These are phyloP conservation scores for Drosophila baimaii DNA, from an alignment of 1,140 invertebrate species.

Conservation along the genomic window DNA sequence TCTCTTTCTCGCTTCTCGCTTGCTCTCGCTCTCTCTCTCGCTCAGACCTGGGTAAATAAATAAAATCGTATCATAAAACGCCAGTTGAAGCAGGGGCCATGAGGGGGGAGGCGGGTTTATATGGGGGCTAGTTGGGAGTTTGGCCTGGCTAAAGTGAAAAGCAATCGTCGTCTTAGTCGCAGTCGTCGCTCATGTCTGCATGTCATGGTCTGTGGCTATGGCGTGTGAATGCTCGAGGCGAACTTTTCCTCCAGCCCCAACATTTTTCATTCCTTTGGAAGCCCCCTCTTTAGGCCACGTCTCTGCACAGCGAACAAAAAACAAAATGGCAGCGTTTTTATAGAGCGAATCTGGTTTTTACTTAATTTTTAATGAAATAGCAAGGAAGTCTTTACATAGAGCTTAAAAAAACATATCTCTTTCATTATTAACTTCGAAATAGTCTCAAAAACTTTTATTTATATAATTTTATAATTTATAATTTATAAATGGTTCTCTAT, in stretches of 20 bases:
- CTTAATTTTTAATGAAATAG: neutral
- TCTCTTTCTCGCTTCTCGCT: neutral
- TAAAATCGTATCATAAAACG: conserved; percentile 78
- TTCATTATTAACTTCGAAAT: no score
- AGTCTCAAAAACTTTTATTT: no score
- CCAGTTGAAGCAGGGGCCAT: conserved; percentile 35
- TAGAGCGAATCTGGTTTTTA: neutral
- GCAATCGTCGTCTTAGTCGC: conserved; percentile 66
- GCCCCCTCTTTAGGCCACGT: neutral
- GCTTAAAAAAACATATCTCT: no score
- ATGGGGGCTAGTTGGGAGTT: conserved; percentile 8
- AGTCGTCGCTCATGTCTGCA: conserved; percentile 64
- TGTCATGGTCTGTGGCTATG: conserved; percentile 74
- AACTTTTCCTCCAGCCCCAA: conserved; percentile 44
- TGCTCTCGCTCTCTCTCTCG: neutral
- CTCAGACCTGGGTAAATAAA: conserved; percentile 68
- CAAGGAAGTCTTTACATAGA: no score
- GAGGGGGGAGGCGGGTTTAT: neutral
- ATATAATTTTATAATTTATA: no score
- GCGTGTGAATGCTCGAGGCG: conserved; percentile 76
- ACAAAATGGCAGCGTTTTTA: neutral
- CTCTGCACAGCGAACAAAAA: conserved; percentile 13
- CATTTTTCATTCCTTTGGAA: conserved; percentile 12
- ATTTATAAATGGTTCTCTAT: neutral
- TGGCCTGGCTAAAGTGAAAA: conserved; percentile 66